Percentiles rank a stretch among this genome's conserved stretches.
phyloP scores from a whole-genome alignment of 2,797 vertebrate genomes.

The Fistularia tabacaria region DNA sequence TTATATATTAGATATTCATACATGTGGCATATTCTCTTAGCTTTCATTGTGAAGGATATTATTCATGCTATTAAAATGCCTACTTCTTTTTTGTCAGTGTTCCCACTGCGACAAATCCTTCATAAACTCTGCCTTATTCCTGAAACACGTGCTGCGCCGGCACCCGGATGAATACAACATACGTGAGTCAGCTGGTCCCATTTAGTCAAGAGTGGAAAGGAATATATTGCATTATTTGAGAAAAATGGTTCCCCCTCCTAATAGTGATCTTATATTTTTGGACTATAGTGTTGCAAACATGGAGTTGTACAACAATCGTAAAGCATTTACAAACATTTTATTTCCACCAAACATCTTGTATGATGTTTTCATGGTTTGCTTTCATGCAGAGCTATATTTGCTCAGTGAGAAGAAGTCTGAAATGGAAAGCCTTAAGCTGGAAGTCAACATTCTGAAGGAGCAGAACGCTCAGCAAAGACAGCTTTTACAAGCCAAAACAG shows the following conservation, averaged over 20 bases:
- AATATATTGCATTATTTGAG: too few relatives aligned
- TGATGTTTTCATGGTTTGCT: not conserved
- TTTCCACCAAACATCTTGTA: not conserved
- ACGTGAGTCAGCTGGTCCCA: conserved; percentile 74
- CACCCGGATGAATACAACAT: conserved; percentile 78
- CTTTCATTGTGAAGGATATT: too few relatives aligned
- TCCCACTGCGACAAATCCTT: conserved; percentile 90
- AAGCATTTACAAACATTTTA: too few relatives aligned
- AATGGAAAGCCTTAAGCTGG: conserved; percentile 77
- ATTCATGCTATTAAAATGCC: too few relatives aligned
- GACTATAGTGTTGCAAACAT: too few relatives aligned
- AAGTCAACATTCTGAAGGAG: conserved; percentile 84
- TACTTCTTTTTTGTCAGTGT: conserved; percentile 73
- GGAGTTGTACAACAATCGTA: too few relatives aligned
- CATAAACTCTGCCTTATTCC: conserved; percentile 85
- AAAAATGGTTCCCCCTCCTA: too few relatives aligned
- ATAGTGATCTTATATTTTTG: too few relatives aligned
- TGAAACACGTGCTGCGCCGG: conserved; percentile 88
- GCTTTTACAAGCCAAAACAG: conserved; percentile 67
- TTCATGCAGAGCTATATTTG: conserved; percentile 51
- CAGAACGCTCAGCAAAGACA: conserved; percentile 83
- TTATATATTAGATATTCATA: too few relatives aligned
- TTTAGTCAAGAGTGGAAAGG: not conserved
- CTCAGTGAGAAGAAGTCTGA: conserved; percentile 79
- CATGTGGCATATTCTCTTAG: too few relatives aligned